These are phyloP conservation scores for Falco punctatus DNA, from an alignment of 2,113 vertebrate species.

Conservation along the genomic window DNA sequence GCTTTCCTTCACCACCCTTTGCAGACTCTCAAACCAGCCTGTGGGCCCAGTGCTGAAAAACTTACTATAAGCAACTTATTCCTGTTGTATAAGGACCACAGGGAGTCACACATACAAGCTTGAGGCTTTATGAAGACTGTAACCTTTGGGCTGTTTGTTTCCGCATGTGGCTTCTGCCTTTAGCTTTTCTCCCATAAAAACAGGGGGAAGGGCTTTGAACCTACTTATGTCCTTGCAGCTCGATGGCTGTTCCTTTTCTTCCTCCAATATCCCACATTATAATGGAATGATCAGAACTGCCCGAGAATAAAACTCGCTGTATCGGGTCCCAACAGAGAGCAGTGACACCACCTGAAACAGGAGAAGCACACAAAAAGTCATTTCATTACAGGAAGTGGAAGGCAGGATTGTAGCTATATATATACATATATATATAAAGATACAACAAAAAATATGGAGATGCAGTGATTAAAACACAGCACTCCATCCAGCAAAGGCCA, in stretches of 20 bases:
- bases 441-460: neutral
- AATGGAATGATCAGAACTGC: slow-evolving; percentile 97
- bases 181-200: slow-evolving; percentile 10
- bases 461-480: neutral
- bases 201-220: slow-evolving; percentile 29
- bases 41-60: neutral
- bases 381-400: neutral
- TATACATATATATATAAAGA: neutral
- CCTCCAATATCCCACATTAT: slow-evolving; percentile 99
- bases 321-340: slow-evolving; percentile 95
- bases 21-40: neutral
- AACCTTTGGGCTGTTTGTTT: slow-evolving; percentile 10
- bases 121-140: neutral
- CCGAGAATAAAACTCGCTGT: slow-evolving; percentile 92
- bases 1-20: neutral
- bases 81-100: neutral
- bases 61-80: neutral
- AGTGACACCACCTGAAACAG: slow-evolving; percentile 87
- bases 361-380: neutral
- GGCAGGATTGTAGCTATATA: neutral
- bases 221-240: slow-evolving; percentile 98
- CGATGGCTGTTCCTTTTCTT: slow-evolving; percentile 96
- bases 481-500: neutral
- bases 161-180: slow-evolving; percentile 9
- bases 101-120: neutral